Evolutionary conservation across 2,113 vertebrate genomes (phyloP), one percentile per base, ranked within the genome.

Genomic region (Cariama cristata): DNA sequence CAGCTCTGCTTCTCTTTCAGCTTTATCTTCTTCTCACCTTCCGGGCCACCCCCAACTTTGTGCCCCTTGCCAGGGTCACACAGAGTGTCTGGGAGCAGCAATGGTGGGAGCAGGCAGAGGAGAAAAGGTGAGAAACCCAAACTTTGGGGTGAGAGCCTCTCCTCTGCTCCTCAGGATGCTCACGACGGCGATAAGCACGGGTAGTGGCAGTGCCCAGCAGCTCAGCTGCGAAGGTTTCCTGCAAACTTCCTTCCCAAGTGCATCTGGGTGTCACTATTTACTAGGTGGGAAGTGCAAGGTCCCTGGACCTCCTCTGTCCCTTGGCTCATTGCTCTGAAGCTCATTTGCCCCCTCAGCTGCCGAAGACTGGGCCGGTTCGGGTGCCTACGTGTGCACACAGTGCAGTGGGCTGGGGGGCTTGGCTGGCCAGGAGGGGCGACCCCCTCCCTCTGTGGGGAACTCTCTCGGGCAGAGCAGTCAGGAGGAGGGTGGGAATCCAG

Each of bases 161-260:
- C 16, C 23, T 15, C 42, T 53, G 89, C 49, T 73, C 53, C 59
- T 49, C 23, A 1, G 63, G 83, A 5, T 12, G 68, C 24, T 71
- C 3, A 0, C 0, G 38, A 1, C 8, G 32, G 44, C 8, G 8
- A 21, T 10, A 9, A n/a, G 47, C 42, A 15, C 5, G 21, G 77
- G 55, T 0, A 33, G 58, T 3, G 3, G 56, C 44, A 21, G 15
- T 7, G 52, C 26, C 32, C 35, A 35, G 42, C 38, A 40, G 0
- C 49, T 40, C 22, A 3, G 49, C 50, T 47, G 45, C 50, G 27
- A 8, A 53, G 58, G 19, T 12, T 23, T 45, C 76, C 50, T 11
- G 22, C 68, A 44, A 12, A 32, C 32, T 38, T 63, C 22, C 38
- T 63, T 44, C 50, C 52, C 60, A 5, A 19, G 38, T 0, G 3